phyloP scores from a whole-genome alignment of 2,113 vertebrate species.

The Fukomys damarensis region DNA sequence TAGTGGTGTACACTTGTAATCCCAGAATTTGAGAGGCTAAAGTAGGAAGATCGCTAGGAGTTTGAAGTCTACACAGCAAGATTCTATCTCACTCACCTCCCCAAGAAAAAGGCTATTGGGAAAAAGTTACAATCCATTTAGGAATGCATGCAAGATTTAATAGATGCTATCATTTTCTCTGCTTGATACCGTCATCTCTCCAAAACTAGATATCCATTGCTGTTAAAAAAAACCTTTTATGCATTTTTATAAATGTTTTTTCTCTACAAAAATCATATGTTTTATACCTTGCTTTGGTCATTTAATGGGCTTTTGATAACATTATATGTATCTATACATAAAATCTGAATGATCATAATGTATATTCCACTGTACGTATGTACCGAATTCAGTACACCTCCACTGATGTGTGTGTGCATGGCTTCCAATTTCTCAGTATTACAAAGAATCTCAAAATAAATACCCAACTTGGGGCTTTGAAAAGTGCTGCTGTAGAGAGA shows the following conservation, averaged over 20 bases:
- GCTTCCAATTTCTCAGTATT: neutral
- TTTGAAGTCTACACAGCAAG: neutral
- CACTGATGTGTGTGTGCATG: neutral
- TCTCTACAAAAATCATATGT: neutral
- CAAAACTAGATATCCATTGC: neutral
- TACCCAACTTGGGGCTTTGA: neutral
- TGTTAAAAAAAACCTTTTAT: neutral
- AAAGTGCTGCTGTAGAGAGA: neutral
- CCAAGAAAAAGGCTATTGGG: neutral
- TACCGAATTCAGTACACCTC: neutral
- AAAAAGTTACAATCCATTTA: neutral
- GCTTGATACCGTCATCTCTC: neutral
- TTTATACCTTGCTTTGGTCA: constrained; percentile 10
- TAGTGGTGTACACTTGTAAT: neutral
- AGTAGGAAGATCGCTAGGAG: neutral
- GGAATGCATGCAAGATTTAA: neutral
- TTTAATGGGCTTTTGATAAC: neutral
- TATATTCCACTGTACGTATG: neutral
- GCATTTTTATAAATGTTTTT: neutral
- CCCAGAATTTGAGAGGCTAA: neutral
- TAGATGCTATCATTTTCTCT: neutral
- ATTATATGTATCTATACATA: neutral
- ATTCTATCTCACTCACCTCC: too few species aligned
- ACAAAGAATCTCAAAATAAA: neutral
- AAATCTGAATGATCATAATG: neutral